These are phyloP conservation scores for Nycticryphes semicollaris DNA, from an alignment of 2,113 vertebrate species.

Conservation along the genomic window DNA sequence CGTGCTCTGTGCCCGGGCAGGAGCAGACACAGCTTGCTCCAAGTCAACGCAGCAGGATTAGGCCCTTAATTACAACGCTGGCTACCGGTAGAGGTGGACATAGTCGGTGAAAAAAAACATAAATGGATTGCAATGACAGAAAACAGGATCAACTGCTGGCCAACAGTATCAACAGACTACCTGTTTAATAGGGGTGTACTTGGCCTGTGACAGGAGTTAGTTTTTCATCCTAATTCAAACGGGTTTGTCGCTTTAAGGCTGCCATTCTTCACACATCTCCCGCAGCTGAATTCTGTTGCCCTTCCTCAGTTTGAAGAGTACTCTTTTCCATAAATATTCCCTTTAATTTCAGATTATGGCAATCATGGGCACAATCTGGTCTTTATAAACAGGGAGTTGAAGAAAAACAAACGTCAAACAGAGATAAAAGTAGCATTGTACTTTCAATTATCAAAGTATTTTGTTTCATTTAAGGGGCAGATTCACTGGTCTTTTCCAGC, in stretches of 20 bases:
- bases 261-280: not conserved
- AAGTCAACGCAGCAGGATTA: not conserved
- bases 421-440: constrained; percentile 35
- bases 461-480: constrained; percentile 3
- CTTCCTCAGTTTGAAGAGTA: not conserved
- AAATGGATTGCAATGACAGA: not conserved
- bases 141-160: not conserved
- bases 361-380: not conserved
- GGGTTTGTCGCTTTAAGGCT: not conserved
- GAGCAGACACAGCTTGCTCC: not conserved
- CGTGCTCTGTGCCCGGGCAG: too few relatives aligned
- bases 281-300: not conserved
- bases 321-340: not conserved
- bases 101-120: not conserved
- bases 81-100: not conserved
- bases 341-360: constrained; percentile 23
- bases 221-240: not conserved
- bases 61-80: not conserved
- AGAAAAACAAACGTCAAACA: constrained; percentile 5
- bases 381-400: constrained; percentile 22
- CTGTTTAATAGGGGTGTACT: not conserved
- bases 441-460: constrained; percentile 29
- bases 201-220: not conserved
- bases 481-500: constrained; percentile 17
- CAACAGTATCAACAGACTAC: not conserved